These are phyloP conservation scores for Anagrus nilaparvatae DNA, from an alignment of 1,140 invertebrate genomes.

Conservation along the genomic window DNA sequence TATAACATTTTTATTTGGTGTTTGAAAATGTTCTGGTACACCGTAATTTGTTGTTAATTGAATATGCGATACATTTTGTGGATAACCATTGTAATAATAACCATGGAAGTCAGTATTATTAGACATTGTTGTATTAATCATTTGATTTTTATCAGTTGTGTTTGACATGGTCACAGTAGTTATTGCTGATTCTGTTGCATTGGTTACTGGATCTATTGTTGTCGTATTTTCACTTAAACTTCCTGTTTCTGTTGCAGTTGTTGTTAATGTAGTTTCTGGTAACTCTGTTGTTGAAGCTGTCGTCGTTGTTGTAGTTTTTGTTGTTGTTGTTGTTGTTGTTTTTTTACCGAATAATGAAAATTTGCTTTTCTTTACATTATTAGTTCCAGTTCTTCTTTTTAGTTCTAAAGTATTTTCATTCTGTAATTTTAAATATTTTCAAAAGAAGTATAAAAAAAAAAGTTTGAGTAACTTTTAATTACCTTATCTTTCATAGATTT, in stretches of 20 bases:
- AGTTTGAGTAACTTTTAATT: not conserved
- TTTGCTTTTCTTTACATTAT: not conserved
- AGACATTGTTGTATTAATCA: not conserved
- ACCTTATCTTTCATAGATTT: not conserved
- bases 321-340: not conserved
- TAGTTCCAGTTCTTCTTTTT: constrained; percentile 5
- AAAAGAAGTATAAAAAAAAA: constrained; percentile 3
- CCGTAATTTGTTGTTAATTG: constrained; percentile 25
- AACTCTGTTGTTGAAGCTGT: constrained; percentile 1
- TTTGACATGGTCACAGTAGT: not conserved
- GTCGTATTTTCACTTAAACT: not conserved
- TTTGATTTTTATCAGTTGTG: not conserved
- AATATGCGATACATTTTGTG: constrained; percentile 25
- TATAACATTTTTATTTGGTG: too few species aligned
- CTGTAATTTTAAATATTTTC: constrained; percentile 1
- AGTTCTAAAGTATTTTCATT: constrained; percentile 2
- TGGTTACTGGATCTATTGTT: not conserved
- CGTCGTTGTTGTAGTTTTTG: constrained; percentile 5
- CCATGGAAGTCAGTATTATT: not conserved
- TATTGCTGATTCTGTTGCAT: not conserved
- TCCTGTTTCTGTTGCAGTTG: not conserved
- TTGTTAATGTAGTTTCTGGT: constrained; percentile 1
- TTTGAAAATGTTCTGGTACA: too few species aligned
- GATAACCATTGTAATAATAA: constrained; percentile 30
- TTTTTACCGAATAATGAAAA: not conserved